Conservation (phyloP, 2,797 vertebrate genomes). For the Lepus oiostolus region DNA sequence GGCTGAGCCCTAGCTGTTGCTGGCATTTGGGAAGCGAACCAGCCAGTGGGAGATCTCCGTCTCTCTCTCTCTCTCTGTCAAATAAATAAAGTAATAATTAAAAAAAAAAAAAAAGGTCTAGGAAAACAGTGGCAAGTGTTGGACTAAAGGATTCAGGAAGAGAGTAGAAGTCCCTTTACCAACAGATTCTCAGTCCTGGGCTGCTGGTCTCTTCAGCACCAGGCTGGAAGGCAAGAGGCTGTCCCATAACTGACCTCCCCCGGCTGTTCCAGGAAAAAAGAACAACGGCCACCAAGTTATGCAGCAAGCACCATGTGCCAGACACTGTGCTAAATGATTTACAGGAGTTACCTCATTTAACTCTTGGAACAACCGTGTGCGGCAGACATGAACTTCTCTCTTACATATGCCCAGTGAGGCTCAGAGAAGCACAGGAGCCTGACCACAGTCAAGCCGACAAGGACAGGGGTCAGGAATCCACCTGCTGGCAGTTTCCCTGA, state of each 20-base stretch:
- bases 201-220: not conserved
- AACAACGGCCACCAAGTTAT: not conserved
- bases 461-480: conserved; percentile 54
- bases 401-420: not conserved
- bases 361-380: not conserved
- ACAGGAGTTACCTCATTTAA: not conserved
- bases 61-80: no score
- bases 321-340: not conserved
- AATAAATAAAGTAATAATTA: no score
- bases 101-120: not conserved
- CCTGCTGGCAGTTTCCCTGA: conserved; percentile 59
- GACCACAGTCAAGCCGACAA: not conserved
- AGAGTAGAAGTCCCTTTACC: not conserved
- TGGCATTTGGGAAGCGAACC: no score
- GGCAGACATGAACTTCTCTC: not conserved
- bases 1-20: no score
- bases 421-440: not conserved
- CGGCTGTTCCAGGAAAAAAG: not conserved
- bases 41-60: no score
- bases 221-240: not conserved
- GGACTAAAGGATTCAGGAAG: conserved; percentile 4
- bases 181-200: not conserved
- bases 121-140: conserved; percentile 28
- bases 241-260: not conserved
- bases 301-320: not conserved